Evolutionary conservation across 2,888 invertebrate species (phyloP).

Genomic region (Siphonodentalium dalli): DNA sequence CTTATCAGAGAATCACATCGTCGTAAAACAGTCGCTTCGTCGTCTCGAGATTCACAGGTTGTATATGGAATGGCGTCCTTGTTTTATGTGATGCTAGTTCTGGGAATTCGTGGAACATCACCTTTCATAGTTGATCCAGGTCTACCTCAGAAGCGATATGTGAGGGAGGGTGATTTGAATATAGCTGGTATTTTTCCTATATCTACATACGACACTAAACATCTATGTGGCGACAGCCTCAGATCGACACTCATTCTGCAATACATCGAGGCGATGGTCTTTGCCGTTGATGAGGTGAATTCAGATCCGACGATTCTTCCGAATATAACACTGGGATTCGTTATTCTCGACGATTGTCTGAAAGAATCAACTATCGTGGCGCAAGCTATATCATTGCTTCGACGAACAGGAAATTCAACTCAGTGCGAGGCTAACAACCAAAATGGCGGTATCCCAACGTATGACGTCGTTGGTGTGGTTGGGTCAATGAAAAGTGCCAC

Average conservation of each 20-base stretch:
- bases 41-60: too few species aligned
- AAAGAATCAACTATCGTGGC: conserved; percentile 37
- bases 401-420: neutral
- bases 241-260: conserved; percentile 35
- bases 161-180: conserved; percentile 35
- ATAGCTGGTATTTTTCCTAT: conserved; percentile 39
- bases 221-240: conserved; percentile 29
- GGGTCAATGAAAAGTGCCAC: conserved; percentile 36
- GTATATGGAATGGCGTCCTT: too few species aligned
- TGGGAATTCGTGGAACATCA: too few species aligned
- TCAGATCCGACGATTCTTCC: conserved; percentile 28
- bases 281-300: conserved; percentile 39
- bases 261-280: conserved; percentile 41
- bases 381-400: conserved; percentile 42
- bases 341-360: conserved; percentile 44
- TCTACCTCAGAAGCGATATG: conserved; percentile 25
- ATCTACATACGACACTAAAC: conserved; percentile 13
- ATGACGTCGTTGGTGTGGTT: conserved; percentile 38
- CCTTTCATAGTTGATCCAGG: too few species aligned
- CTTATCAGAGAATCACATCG: too few species aligned
- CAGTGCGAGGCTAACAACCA: neutral
- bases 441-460: too few species aligned
- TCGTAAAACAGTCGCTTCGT: too few species aligned
- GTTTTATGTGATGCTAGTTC: too few species aligned
- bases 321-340: conserved; percentile 36